A percentile compares a stretch with the other conserved stretches of the same genome.
Conservation (phyloP, 2,888 invertebrate species). For the Plutella xylostella region DNA sequence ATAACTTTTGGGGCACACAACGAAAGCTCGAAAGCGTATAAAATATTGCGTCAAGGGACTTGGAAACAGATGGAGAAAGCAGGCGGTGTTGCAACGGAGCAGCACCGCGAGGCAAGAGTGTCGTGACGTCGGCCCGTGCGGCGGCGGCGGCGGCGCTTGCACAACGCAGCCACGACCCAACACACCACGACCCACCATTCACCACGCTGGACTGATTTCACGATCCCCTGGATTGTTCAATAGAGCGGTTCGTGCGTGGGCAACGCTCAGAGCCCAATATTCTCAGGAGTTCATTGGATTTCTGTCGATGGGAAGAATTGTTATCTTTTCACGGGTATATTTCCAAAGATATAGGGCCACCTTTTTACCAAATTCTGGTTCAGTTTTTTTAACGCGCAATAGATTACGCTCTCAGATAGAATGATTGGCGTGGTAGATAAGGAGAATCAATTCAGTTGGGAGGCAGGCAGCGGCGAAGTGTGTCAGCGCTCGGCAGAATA, state of each 20-base stretch:
- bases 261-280: too few species aligned
- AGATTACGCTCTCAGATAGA: too few species aligned
- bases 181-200: neutral
- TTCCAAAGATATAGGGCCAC: too few species aligned
- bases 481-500: slow-evolving; percentile 41
- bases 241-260: too few species aligned
- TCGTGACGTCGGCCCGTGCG: slow-evolving; percentile 1
- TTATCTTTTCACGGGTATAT: too few species aligned
- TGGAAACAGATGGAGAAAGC: slow-evolving; percentile 47
- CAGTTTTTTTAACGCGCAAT: too few species aligned
- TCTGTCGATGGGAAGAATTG: too few species aligned
- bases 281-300: too few species aligned
- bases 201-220: neutral
- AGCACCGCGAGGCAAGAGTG: slow-evolving; percentile 17
- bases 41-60: slow-evolving; percentile 1
- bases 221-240: too few species aligned
- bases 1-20: too few species aligned
- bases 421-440: too few species aligned
- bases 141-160: neutral
- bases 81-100: slow-evolving; percentile 39
- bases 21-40: neutral
- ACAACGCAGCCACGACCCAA: neutral
- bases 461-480: neutral
- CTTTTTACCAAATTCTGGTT: too few species aligned
- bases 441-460: neutral